These are phyloP conservation scores for Pseudomyrmex flavicornis DNA, from an alignment of 1,140 invertebrate species.

Conservation along the genomic window DNA sequence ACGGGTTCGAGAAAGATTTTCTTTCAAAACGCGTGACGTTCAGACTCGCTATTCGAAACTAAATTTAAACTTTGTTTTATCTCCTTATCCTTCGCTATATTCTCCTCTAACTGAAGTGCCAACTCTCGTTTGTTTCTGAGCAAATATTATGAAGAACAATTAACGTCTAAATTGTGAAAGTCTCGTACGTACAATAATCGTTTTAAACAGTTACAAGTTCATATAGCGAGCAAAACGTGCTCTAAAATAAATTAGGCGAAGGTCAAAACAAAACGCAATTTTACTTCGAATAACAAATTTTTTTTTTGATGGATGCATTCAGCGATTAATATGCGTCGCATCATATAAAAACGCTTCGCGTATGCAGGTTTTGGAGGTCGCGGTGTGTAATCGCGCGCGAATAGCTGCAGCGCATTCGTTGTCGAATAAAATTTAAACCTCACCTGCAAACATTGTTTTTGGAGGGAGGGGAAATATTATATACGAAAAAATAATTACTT, in stretches of 20 bases:
- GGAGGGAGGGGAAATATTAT: background rate
- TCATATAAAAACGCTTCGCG: background rate
- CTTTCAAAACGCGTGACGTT: too few relatives aligned
- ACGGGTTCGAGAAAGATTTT: too few relatives aligned
- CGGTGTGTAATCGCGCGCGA: background rate
- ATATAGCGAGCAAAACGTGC: background rate
- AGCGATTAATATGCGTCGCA: background rate
- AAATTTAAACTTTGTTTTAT: too few relatives aligned
- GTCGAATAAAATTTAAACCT: background rate
- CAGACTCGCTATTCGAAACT: too few relatives aligned
- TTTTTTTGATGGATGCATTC: background rate
- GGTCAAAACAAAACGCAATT: background rate
- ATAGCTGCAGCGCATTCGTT: slow-evolving; percentile 6
- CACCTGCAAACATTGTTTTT: background rate
- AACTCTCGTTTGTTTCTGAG: too few relatives aligned
- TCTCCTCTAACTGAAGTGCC: too few relatives aligned
- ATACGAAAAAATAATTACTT: slow-evolving; percentile 1
- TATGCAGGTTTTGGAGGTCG: slow-evolving; percentile 2
- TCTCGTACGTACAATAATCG: background rate
- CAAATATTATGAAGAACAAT: background rate
- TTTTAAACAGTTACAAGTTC: background rate
- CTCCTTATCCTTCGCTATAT: too few relatives aligned
- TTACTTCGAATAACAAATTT: background rate
- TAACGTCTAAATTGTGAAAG: background rate
- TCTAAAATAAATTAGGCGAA: background rate